A percentile compares a stretch with the other conserved stretches of the same genome.
Evolutionary conservation across 2,888 invertebrate species (phyloP).

Genomic region (Dolichopus griseipennis): DNA sequence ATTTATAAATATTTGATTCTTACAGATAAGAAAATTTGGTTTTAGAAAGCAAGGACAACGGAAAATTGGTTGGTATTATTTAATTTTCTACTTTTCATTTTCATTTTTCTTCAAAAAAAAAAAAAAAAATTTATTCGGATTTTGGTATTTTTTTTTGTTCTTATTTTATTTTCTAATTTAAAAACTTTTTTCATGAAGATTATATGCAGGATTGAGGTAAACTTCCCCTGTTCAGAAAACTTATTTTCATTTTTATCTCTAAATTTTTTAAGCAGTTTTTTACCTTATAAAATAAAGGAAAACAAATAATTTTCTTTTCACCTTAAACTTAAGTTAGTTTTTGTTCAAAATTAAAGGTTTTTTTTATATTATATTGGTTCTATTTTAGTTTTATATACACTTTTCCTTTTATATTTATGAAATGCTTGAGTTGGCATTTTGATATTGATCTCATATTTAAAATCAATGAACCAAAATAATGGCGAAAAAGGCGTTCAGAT

Average conservation of each 20-base stretch:
- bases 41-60: no score
- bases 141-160: no score
- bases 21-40: no score
- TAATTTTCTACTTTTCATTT: no score
- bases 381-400: background rate
- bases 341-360: background rate
- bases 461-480: conserved; percentile 17
- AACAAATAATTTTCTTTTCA: background rate
- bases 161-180: no score
- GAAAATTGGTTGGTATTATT: no score
- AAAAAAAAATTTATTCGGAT: no score
- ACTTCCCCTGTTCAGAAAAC: no score
- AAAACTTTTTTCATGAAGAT: no score
- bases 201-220: no score
- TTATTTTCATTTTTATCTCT: background rate
- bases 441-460: conserved; percentile 10
- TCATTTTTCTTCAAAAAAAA: no score
- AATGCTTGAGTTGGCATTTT: background rate
- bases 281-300: background rate
- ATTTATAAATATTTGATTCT: no score
- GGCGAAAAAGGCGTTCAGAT: conserved; percentile 12
- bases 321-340: background rate
- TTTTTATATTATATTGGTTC: background rate
- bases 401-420: background rate
- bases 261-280: background rate